Evolutionary conservation across 2,797 vertebrate species (phyloP).

Genomic region (Myotis pilosus): DNA sequence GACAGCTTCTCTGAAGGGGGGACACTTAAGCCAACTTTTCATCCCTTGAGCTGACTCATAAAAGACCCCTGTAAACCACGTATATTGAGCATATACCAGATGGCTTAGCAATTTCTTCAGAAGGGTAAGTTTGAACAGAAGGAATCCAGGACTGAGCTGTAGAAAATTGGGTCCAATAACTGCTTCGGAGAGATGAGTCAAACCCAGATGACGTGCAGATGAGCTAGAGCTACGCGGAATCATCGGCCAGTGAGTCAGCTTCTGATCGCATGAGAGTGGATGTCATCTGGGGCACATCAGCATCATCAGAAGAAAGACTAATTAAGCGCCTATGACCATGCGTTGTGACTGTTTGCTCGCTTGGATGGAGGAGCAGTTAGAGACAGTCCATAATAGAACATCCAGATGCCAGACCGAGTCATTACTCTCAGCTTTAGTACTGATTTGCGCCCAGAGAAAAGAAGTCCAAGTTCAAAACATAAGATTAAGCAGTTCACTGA

Average conservation of each 20-base stretch:
- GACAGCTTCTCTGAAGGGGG: not conserved
- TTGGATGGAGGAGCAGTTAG: not conserved
- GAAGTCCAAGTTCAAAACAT: not conserved
- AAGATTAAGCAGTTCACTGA: not conserved
- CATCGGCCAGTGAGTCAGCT: not conserved
- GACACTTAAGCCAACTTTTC: not conserved
- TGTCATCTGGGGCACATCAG: not conserved
- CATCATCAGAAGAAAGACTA: not conserved
- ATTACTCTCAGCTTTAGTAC: not conserved
- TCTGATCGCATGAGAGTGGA: not conserved
- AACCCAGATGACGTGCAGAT: not conserved
- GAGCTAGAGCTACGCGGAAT: not conserved
- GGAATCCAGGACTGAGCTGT: not conserved
- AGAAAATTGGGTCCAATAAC: not conserved
- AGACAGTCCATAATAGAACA: not conserved
- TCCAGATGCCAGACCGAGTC: not conserved
- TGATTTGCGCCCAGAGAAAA: not conserved
- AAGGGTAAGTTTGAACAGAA: not conserved
- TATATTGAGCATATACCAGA: not conserved
- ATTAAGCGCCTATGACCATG: not conserved
- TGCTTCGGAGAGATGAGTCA: not conserved
- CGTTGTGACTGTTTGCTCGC: not conserved
- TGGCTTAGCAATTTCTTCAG: not conserved
- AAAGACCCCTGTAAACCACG: not conserved
- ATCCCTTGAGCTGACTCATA: not conserved